Percentiles rank a stretch among this genome's conserved stretches.
Evolutionary conservation across 2,113 vertebrate species (phyloP).

Genomic region (Thamnaconus septentrionalis): DNA sequence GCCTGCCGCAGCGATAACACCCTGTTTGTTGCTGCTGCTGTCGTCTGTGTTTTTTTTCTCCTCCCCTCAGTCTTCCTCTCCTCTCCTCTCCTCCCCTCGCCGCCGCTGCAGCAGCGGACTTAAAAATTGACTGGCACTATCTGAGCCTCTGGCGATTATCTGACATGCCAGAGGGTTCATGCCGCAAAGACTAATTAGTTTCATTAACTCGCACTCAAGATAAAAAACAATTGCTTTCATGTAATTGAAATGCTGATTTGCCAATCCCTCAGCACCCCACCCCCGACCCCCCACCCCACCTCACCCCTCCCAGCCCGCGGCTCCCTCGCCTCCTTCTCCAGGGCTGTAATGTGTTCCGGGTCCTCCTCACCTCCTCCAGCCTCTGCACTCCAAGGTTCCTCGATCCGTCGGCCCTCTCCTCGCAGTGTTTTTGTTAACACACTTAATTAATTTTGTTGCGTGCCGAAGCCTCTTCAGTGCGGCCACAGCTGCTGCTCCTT

Average conservation of each 20-base stretch:
- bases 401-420: constrained; percentile 21
- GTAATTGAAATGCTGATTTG: constrained; percentile 79
- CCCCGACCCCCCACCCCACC: constrained; percentile 14
- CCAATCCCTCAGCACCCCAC: constrained; percentile 43
- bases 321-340: not conserved
- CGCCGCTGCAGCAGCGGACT: constrained; percentile 47
- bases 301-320: constrained; percentile 28
- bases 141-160: constrained; percentile 75
- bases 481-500: constrained; percentile 1
- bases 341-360: not conserved
- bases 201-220: constrained; percentile 78
- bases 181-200: constrained; percentile 81
- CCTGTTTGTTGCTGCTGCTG: constrained; percentile 15
- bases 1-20: not conserved
- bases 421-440: constrained; percentile 27
- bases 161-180: constrained; percentile 69
- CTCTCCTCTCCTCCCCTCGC: not conserved
- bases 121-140: constrained; percentile 75
- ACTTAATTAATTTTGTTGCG: constrained; percentile 41
- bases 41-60: constrained; percentile 59
- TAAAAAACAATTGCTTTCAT: constrained; percentile 79
- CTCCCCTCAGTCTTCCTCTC: not conserved
- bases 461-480: constrained; percentile 21
- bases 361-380: not conserved
- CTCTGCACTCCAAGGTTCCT: not conserved